Percentiles rank a stretch among this genome's conserved stretches.
phyloP scores from a whole-genome alignment of 2,113 vertebrate species.

The Nesoenas mayeri region DNA sequence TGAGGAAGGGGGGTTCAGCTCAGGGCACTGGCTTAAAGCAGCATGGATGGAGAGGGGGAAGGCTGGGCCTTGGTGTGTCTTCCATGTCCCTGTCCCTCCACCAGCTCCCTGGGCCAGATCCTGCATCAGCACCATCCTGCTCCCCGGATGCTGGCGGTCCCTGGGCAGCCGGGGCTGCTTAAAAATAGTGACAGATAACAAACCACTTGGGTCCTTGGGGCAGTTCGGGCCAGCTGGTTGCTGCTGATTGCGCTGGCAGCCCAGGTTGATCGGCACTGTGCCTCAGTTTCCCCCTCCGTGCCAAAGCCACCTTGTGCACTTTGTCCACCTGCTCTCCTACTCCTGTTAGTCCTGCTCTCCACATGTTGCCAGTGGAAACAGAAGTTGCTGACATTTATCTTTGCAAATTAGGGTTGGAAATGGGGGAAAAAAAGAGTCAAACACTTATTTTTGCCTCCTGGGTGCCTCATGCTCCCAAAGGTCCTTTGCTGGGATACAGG shows the following conservation, averaged over 20 bases:
- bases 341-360: not conserved
- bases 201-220: not conserved
- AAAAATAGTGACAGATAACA: not conserved
- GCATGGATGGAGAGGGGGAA: not conserved
- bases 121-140: not conserved
- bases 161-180: not conserved
- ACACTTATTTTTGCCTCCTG: not conserved
- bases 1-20: no score
- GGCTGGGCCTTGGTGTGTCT: not conserved
- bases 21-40: not conserved
- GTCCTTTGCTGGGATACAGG: not conserved
- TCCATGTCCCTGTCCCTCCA: rapidly evolving
- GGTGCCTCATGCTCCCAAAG: no score
- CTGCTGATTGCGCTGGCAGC: rapidly evolving
- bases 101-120: not conserved
- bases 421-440: no score
- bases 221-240: not conserved
- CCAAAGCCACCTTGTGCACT: not conserved
- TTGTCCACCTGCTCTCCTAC: not conserved
- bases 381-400: not conserved
- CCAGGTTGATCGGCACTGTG: rapidly evolving
- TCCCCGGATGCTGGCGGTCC: not conserved
- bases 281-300: not conserved
- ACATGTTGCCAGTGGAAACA: not conserved
- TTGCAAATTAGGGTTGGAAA: not conserved